Evolutionary conservation across 2,113 vertebrate genomes (phyloP).

Genomic region (Dinomys branickii): DNA sequence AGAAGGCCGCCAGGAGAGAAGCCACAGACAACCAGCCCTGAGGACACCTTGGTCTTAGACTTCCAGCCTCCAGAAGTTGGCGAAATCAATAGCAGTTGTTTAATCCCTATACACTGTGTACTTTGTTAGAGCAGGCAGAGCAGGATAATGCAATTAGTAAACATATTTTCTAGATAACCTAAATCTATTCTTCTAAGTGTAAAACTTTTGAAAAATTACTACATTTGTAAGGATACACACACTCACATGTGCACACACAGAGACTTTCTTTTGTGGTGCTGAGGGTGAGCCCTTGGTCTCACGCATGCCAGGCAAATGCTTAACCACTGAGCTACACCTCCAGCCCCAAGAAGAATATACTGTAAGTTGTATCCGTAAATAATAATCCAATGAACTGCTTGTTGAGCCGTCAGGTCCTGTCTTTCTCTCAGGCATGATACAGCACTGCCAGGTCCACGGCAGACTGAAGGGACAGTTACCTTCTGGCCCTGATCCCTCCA

Average conservation of each 20-base stretch:
- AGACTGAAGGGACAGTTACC: not conserved
- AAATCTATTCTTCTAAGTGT: not conserved
- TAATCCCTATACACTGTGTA: not conserved
- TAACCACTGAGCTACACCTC: not conserved
- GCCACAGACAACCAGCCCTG: not conserved
- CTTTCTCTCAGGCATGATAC: too few species aligned
- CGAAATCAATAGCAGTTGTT: not conserved
- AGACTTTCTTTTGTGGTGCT: not conserved
- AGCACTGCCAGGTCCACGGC: too few species aligned
- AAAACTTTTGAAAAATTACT: not conserved
- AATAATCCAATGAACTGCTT: not conserved
- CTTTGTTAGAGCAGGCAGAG: not conserved
- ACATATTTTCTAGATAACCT: not conserved
- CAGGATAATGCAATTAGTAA: not conserved
- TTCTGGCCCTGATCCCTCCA: not conserved
- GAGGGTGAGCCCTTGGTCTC: too few species aligned
- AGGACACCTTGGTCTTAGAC: not conserved
- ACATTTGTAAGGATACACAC: not conserved
- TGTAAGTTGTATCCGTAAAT: not conserved
- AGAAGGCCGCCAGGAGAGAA: not conserved
- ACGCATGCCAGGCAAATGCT: not conserved
- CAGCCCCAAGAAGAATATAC: not conserved
- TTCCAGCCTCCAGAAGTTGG: not conserved
- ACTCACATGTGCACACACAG: not conserved
- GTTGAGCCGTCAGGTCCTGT: not conserved